phyloP scores from a whole-genome alignment of 2,113 vertebrate genomes.

The Anguilla rostrata region DNA sequence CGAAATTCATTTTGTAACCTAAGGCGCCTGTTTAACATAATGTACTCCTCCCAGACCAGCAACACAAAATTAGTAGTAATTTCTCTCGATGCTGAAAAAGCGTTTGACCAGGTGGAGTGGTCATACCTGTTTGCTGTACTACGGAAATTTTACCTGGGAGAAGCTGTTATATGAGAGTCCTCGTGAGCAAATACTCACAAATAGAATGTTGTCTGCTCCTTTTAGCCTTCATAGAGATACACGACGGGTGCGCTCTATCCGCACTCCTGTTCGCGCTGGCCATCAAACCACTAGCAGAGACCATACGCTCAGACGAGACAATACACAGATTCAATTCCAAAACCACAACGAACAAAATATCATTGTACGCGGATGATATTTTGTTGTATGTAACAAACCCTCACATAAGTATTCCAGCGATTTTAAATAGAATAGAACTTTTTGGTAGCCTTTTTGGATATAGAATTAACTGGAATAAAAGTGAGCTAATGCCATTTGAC shows the following conservation, averaged over 20 bases:
- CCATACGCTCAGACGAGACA: not conserved
- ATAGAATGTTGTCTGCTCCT: not conserved
- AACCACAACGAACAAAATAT: not conserved
- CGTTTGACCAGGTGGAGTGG: too few relatives aligned
- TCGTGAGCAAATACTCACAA: not conserved
- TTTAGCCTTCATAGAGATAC: not conserved
- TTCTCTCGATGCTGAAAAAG: too few relatives aligned
- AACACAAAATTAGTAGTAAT: too few relatives aligned
- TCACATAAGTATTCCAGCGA: too few relatives aligned
- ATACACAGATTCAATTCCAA: conserved; percentile 10
- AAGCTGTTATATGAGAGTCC: not conserved
- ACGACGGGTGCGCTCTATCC: not conserved
- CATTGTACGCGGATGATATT: not conserved
- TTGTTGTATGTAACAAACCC: too few relatives aligned
- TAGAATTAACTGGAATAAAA: too few relatives aligned
- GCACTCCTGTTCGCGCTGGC: conserved; percentile 15
- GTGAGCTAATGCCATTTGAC: too few relatives aligned
- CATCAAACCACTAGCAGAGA: not conserved
- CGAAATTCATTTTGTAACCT: too few relatives aligned
- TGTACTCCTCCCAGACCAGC: too few relatives aligned
- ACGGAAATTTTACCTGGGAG: not conserved
- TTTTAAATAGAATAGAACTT: too few relatives aligned
- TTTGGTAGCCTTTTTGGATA: too few relatives aligned
- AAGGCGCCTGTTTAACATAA: too few relatives aligned
- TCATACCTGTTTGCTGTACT: not conserved